Evolutionary conservation across 2,888 invertebrate species (phyloP).

Genomic region (Laothoe populi): DNA sequence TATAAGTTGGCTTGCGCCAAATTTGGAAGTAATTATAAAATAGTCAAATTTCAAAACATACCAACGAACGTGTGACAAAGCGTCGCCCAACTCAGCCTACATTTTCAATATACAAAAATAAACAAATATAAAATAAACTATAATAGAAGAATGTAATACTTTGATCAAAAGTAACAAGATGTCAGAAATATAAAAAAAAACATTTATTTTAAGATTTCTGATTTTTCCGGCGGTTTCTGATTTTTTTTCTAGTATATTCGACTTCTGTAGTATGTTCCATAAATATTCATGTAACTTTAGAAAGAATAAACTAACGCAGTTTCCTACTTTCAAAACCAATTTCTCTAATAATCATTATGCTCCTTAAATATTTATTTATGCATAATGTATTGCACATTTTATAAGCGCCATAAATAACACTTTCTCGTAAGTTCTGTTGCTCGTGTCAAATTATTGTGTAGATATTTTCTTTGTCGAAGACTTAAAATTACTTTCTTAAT

Average conservation of each 20-base stretch:
- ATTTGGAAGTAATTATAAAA: no score
- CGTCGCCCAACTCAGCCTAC: no score
- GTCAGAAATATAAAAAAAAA: no score
- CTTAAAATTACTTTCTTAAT: background rate
- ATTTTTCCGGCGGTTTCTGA: no score
- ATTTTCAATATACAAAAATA: no score
- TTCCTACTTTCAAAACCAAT: background rate
- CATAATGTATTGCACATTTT: constrained; percentile 8
- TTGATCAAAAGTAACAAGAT: no score
- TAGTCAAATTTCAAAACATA: no score
- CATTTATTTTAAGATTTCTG: no score
- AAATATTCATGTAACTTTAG: background rate
- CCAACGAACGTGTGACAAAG: no score
- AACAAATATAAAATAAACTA: no score
- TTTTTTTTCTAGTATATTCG: background rate
- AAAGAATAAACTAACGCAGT: background rate
- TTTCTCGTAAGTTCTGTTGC: constrained; percentile 4
- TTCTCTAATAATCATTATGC: constrained; percentile 7
- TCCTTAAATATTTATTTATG: constrained; percentile 19
- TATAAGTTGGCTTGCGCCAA: no score
- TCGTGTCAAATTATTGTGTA: background rate
- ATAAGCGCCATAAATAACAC: constrained; percentile 9
- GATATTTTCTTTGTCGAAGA: background rate
- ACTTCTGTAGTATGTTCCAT: background rate
- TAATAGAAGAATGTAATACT: no score